Percentiles rank a stretch among this genome's conserved stretches.
Conservation (phyloP, 2,888 invertebrate genomes). For the Eupithecia abbreviata region DNA sequence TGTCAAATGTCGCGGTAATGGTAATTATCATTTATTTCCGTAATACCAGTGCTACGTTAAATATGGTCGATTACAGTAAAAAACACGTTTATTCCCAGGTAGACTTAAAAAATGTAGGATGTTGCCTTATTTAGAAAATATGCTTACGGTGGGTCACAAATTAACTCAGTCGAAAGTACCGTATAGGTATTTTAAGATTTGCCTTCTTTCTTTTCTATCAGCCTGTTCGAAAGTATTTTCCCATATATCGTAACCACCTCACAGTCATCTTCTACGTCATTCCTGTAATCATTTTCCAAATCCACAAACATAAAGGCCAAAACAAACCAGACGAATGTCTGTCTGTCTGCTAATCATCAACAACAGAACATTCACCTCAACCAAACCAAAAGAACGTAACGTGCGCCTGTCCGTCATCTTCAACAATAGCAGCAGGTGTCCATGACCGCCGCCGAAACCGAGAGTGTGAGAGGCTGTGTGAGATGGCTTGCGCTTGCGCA, state of each 20-base stretch:
- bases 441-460: conserved; percentile 75
- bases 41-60: too few species aligned
- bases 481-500: conserved; percentile 28
- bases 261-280: background rate
- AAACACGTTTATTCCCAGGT: too few species aligned
- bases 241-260: background rate
- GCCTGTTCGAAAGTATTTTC: background rate
- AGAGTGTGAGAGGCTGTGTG: conserved; percentile 55
- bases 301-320: background rate
- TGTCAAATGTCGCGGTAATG: too few species aligned
- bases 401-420: background rate
- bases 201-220: background rate
- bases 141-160: too few species aligned
- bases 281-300: background rate
- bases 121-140: too few species aligned
- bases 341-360: background rate
- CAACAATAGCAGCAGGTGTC: conserved; percentile 55
- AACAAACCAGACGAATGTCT: background rate
- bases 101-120: too few species aligned
- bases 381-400: background rate
- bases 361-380: background rate
- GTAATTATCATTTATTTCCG: too few species aligned
- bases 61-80: too few species aligned
- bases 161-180: too few species aligned
- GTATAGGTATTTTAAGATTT: background rate